These are phyloP conservation scores for Laticauda colubrina DNA, from an alignment of 2,113 vertebrate genomes.

Conservation along the genomic window DNA sequence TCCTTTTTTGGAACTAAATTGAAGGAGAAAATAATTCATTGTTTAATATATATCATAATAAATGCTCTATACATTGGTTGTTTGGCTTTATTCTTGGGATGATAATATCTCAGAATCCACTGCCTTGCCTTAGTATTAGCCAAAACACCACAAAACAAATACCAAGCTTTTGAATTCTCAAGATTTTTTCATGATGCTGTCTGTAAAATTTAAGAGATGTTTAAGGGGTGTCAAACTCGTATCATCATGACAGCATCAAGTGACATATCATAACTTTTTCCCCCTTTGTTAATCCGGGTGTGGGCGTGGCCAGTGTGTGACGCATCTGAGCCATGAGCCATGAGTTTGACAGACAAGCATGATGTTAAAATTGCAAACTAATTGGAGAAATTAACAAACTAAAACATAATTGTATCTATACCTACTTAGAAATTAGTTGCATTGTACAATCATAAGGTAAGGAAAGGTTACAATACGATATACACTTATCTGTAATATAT, in stretches of 20 bases:
- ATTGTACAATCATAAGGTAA: background rate
- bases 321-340: no score
- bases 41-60: constrained; percentile 7
- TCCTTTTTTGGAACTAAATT: constrained; percentile 24
- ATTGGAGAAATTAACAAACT: background rate
- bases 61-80: background rate
- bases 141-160: background rate
- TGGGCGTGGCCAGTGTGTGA: no score
- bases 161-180: background rate
- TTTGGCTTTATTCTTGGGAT: background rate
- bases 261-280: no score
- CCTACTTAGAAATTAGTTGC: background rate
- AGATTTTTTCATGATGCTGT: background rate
- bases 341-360: background rate
- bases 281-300: no score
- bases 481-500: background rate
- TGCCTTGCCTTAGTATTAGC: constrained; percentile 50
- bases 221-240: no score
- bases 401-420: background rate
- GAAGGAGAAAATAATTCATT: background rate
- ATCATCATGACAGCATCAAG: no score
- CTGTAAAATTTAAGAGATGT: background rate
- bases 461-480: background rate
- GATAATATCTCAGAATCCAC: background rate
- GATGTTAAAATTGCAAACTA: background rate